A percentile compares a stretch with the other conserved stretches of the same genome.
These are phyloP conservation scores for Artemia franciscana DNA, from an alignment of 1,140 invertebrate species.

Conservation along the genomic window DNA sequence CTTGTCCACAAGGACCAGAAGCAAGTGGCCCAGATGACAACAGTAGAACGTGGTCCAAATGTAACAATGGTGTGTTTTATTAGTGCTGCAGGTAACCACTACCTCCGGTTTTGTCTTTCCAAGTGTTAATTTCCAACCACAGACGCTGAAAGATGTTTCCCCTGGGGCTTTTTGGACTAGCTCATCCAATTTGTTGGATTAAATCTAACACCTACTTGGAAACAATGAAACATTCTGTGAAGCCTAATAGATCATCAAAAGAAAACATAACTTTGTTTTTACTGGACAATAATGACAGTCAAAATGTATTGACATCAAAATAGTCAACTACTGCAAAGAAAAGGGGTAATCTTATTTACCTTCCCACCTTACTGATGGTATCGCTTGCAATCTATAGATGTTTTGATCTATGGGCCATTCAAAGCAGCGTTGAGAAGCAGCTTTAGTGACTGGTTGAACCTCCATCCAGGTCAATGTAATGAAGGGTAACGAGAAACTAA, in stretches of 20 bases:
- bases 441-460: constrained; percentile 12
- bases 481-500: no score
- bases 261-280: constrained; percentile 13
- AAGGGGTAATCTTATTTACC: constrained; percentile 23
- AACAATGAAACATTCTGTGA: constrained; percentile 18
- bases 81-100: constrained; percentile 19
- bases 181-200: constrained; percentile 15
- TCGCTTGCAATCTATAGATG: constrained; percentile 19
- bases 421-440: constrained; percentile 18
- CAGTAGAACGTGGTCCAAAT: constrained; percentile 19
- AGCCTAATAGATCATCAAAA: constrained; percentile 12
- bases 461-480: constrained; percentile 11
- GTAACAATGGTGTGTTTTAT: constrained; percentile 19
- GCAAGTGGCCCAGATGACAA: constrained; percentile 20
- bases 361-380: constrained; percentile 17
- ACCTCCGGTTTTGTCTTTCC: constrained; percentile 22
- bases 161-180: constrained; percentile 12
- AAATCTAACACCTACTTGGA: constrained; percentile 13
- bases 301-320: constrained; percentile 8
- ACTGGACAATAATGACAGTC: constrained; percentile 12
- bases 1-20: constrained; percentile 15
- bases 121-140: constrained; percentile 18
- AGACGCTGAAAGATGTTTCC: constrained; percentile 23
- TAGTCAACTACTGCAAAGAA: no score
- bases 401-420: constrained; percentile 15